A percentile compares a stretch with the other conserved stretches of the same genome.
These are phyloP conservation scores for Conchocele bisecta DNA, from an alignment of 2,888 invertebrate genomes.

Conservation along the genomic window DNA sequence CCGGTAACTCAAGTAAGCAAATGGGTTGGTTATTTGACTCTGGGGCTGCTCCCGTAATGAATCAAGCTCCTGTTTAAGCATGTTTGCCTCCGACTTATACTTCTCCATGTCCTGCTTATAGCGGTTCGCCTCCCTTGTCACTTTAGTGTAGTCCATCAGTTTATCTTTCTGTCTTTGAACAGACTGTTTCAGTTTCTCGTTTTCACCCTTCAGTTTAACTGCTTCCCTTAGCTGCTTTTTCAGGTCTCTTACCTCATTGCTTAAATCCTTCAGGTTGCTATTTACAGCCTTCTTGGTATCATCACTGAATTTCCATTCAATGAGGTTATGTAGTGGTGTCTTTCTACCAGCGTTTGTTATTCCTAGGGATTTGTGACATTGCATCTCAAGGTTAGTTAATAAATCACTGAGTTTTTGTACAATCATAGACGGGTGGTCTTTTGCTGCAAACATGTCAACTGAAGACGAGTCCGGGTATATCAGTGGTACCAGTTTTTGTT, in stretches of 20 bases:
- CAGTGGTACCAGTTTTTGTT: slow-evolving; percentile 50
- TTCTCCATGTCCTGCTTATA: slow-evolving; percentile 53
- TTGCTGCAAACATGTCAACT: slow-evolving; percentile 37
- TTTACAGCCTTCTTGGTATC: slow-evolving; percentile 27
- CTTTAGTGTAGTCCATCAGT: slow-evolving; percentile 64
- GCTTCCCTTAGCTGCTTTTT: slow-evolving; percentile 47
- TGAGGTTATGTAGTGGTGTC: slow-evolving; percentile 56
- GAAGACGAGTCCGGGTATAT: slow-evolving; percentile 25
- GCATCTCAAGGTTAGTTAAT: slow-evolving; percentile 38
- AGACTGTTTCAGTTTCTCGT: slow-evolving; percentile 60
- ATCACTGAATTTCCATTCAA: slow-evolving; percentile 58
- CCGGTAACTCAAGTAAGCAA: too few relatives aligned
- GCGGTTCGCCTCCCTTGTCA: slow-evolving; percentile 57
- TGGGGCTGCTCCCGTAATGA: slow-evolving; percentile 45
- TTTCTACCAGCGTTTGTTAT: slow-evolving; percentile 32
- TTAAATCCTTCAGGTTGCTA: slow-evolving; percentile 35
- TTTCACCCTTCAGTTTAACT: slow-evolving; percentile 59
- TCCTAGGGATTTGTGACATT: slow-evolving; percentile 51
- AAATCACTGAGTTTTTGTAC: slow-evolving; percentile 53
- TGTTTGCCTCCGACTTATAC: slow-evolving; percentile 47
- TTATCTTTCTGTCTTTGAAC: slow-evolving; percentile 64
- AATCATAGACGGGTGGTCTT: slow-evolving; percentile 45
- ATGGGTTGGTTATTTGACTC: slow-evolving; percentile 40
- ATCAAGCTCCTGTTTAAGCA: slow-evolving; percentile 43
- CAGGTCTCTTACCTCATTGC: slow-evolving; percentile 48